A percentile compares a stretch with the other conserved stretches of the same genome.
Evolutionary conservation across 1,140 invertebrate species (phyloP).

Genomic region (Trichoplusia ni): DNA sequence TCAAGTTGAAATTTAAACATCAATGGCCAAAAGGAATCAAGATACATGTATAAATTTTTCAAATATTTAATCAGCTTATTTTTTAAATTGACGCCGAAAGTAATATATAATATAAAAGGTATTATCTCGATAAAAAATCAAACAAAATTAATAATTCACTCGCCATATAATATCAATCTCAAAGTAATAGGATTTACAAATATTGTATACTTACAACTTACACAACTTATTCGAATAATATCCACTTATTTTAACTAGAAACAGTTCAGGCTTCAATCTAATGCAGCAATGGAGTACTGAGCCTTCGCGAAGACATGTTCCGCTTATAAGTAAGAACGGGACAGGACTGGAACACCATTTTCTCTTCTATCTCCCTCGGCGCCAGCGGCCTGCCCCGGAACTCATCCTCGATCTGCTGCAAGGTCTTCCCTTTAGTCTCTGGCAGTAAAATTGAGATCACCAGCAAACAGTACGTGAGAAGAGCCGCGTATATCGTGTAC

Average conservation of each 20-base stretch:
- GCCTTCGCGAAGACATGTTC: constrained; percentile 21
- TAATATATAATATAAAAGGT: too few species aligned
- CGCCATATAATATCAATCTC: too few species aligned
- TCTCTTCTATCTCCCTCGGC: neutral
- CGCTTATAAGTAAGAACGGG: constrained; percentile 19
- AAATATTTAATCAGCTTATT: too few species aligned
- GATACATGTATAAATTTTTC: too few species aligned
- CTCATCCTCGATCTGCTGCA: constrained; percentile 37
- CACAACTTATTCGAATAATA: too few species aligned
- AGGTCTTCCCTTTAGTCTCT: constrained; percentile 34
- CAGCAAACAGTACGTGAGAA: constrained; percentile 27
- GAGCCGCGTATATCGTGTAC: constrained; percentile 25
- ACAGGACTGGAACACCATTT: neutral
- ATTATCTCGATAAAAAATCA: too few species aligned
- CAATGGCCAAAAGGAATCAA: too few species aligned
- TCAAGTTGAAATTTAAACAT: too few species aligned
- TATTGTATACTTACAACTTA: too few species aligned
- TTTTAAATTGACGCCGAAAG: too few species aligned
- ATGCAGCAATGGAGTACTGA: constrained; percentile 7
- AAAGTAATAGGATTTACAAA: too few species aligned
- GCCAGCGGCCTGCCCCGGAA: constrained; percentile 19
- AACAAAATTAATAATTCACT: too few species aligned
- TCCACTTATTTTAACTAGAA: neutral
- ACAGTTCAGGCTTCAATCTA: constrained; percentile 1
- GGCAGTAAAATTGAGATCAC: constrained; percentile 30